A percentile compares a stretch with the other conserved stretches of the same genome.
Conservation (phyloP, 2,113 vertebrate genomes). For the Lathamus discolor region DNA sequence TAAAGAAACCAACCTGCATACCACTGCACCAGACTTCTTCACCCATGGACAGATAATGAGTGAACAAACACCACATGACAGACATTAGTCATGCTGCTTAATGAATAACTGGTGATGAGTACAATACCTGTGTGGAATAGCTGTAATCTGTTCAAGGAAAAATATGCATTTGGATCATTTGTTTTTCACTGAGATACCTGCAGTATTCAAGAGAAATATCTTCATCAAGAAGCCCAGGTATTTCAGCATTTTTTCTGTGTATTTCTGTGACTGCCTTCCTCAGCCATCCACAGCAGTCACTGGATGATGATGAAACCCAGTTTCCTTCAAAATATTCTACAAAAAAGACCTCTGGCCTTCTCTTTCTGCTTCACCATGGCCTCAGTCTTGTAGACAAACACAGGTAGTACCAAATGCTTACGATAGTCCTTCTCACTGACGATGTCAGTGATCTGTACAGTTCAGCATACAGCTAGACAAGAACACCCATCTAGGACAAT, state of each 20-base stretch:
- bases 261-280: not conserved
- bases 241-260: not conserved
- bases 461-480: not conserved
- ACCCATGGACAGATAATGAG: conserved; percentile 54
- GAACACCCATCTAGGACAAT: not conserved
- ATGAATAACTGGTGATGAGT: conserved; percentile 69
- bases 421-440: not conserved
- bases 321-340: not conserved
- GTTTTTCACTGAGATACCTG: conserved; percentile 3
- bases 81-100: conserved; percentile 61
- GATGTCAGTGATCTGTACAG: not conserved
- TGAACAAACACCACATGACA: conserved; percentile 65
- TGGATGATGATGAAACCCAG: not conserved
- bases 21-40: conserved; percentile 52
- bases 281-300: not conserved
- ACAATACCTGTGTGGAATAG: conserved; percentile 47
- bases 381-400: not conserved
- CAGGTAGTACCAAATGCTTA: not conserved
- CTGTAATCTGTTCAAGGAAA: conserved; percentile 27
- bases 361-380: not conserved
- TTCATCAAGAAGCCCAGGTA: conserved; percentile 1
- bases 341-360: not conserved
- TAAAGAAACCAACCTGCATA: conserved; percentile 4
- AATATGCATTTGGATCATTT: conserved; percentile 14
- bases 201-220: not conserved